Evolutionary conservation across 2,113 vertebrate species (phyloP), one percentile per base, ranked within the genome.

Genomic region (Phylloscopus whistleri): DNA sequence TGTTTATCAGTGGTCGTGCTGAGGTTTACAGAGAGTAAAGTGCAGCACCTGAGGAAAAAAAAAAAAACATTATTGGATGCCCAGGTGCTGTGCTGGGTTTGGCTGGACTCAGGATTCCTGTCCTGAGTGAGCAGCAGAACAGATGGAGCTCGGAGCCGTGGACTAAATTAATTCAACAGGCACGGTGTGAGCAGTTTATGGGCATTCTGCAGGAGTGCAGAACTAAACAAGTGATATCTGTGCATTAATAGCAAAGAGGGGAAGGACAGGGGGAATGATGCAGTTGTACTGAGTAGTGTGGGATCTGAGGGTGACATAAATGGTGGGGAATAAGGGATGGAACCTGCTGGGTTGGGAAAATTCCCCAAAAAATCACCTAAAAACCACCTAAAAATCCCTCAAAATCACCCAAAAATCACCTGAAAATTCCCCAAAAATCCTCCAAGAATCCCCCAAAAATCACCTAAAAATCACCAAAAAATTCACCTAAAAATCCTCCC

Each of bases 161-260:
- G 68, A 4, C 6, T 21, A 1, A 39, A 67, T 67, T 28, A 37
- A 46, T 37, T 30, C 60, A 20, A 1, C 7, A 44, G 56, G 9
- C 7, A 7, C 7, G 6, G 33, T 33, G 18, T 23, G 44, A 10
- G 1, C 43, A 44, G 5, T 5, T 59, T 2, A 8, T 37, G 44
- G 77, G 4, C 18, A 5, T 7, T 7, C 1, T 9, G 6, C 9
- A 56, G 49, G 41, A 33, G 8, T 1, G 30, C 1, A 21, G 20
- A 14, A 14, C 16, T 6, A 4, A 48, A n/a, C 24, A 30, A 53
- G 2, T 1, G 19, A 4, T 7, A 4, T 6, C n/a, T 64, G 26
- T 35, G 31, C 23, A 33, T 13, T 16, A 3, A 5, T 1, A 16
- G 31, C 2, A 22, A 22, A 12, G 21, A 22, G 24, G 8, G 22